phyloP scores from a whole-genome alignment of 2,797 vertebrate genomes.

The Lateolabrax maculatus region DNA sequence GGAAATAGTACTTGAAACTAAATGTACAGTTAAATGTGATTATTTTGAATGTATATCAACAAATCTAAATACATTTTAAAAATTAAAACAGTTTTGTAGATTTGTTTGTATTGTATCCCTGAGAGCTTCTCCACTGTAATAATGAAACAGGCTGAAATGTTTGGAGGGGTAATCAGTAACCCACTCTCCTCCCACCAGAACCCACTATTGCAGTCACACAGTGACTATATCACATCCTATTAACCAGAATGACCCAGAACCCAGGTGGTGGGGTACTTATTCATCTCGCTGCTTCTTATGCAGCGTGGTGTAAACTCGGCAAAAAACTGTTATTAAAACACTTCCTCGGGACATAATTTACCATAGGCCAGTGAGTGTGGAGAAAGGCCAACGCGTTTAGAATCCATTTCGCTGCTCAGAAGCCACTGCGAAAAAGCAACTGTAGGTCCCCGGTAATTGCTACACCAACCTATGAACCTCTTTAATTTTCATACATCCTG shows the following conservation, averaged over 20 bases:
- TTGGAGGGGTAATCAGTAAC: constrained; percentile 57
- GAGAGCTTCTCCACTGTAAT: constrained; percentile 14
- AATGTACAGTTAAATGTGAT: background rate
- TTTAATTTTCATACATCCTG: constrained; percentile 75
- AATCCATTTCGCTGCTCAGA: constrained; percentile 55
- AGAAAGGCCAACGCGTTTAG: constrained; percentile 70
- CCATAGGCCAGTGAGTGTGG: constrained; percentile 49
- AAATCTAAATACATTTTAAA: constrained; percentile 3
- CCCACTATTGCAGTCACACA: constrained; percentile 52
- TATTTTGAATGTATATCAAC: constrained; percentile 7
- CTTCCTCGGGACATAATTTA: constrained; percentile 78
- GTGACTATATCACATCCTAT: constrained; percentile 75
- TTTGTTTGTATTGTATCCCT: constrained; percentile 22
- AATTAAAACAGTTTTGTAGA: constrained; percentile 6
- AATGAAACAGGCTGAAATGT: constrained; percentile 33
- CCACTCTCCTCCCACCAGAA: constrained; percentile 48
- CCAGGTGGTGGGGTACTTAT: constrained; percentile 71
- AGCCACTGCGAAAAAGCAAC: constrained; percentile 27
- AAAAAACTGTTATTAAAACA: constrained; percentile 79
- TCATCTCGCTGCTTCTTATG: constrained; percentile 71
- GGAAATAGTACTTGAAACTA: background rate
- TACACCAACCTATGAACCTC: constrained; percentile 74
- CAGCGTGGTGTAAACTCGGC: constrained; percentile 69
- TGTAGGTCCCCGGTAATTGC: constrained; percentile 67
- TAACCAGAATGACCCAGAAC: constrained; percentile 81